Evolutionary conservation across 1,140 invertebrate species (phyloP).

Genomic region (Anoplolepis gracilipes): DNA sequence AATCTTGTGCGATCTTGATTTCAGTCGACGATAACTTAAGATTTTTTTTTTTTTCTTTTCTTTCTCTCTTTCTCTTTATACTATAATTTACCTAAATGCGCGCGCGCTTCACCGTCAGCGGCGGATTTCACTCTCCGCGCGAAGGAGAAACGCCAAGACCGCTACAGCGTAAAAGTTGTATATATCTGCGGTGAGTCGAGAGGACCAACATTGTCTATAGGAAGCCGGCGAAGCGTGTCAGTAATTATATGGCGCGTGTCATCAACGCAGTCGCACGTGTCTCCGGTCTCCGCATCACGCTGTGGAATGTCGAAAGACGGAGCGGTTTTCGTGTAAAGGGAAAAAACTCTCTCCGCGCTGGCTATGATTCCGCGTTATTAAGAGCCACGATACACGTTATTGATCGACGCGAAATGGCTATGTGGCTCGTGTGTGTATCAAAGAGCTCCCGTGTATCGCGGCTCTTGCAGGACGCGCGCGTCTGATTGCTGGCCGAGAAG

Average conservation of each 20-base stretch:
- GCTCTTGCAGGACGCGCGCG: not conserved
- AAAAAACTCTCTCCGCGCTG: constrained; percentile 16
- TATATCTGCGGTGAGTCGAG: constrained; percentile 25
- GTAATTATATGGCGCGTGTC: not conserved
- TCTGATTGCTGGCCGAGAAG: constrained; percentile 19
- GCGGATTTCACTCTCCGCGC: not conserved
- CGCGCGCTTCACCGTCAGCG: constrained; percentile 8
- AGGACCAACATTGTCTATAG: constrained; percentile 27
- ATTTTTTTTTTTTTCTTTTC: constrained; percentile 6
- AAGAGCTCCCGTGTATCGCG: not conserved
- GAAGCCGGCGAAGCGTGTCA: constrained; percentile 22
- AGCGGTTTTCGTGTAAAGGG: constrained; percentile 11
- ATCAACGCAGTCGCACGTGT: constrained; percentile 35
- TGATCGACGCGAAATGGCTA: not conserved
- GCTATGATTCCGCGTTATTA: not conserved
- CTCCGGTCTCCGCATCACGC: constrained; percentile 60
- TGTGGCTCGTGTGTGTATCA: not conserved
- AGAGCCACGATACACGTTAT: constrained; percentile 2
- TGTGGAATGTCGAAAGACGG: constrained; percentile 34
- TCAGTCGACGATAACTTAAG: constrained; percentile 60
- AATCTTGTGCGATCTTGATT: constrained; percentile 56
- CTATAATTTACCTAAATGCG: constrained; percentile 44
- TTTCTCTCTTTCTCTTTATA: not conserved
- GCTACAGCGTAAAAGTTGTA: constrained; percentile 33
- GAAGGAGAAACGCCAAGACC: constrained; percentile 18